Evolutionary conservation across 1,140 invertebrate genomes (phyloP).

Genomic region (Ceratoteleas bidentatus): DNA sequence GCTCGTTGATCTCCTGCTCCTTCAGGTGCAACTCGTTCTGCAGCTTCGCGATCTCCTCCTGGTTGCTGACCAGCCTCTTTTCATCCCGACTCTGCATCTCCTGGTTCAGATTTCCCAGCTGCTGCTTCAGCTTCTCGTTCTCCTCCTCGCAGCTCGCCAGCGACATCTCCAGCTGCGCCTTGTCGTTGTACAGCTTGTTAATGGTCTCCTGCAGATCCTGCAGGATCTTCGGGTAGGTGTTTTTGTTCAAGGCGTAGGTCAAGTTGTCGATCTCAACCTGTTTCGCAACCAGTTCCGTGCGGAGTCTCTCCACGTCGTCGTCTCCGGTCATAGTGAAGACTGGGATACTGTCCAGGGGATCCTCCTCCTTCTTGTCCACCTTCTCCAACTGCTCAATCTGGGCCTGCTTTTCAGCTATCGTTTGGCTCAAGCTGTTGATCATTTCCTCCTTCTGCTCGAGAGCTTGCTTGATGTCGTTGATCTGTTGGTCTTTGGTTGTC

Average conservation of each 20-base stretch:
- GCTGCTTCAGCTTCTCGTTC: constrained; percentile 59
- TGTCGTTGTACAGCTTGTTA: constrained; percentile 76
- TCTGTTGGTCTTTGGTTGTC: constrained; percentile 37
- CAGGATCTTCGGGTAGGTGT: constrained; percentile 73
- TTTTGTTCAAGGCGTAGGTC: constrained; percentile 73
- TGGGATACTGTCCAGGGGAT: constrained; percentile 55
- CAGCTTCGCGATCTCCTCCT: constrained; percentile 68
- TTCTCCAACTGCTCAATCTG: constrained; percentile 38
- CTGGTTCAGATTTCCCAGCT: constrained; percentile 32
- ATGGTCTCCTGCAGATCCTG: constrained; percentile 77
- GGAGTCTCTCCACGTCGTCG: constrained; percentile 67
- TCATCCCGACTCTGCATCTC: constrained; percentile 55
- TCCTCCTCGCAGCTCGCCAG: constrained; percentile 55
- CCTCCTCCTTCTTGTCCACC: constrained; percentile 26
- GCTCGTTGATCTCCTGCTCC: constrained; percentile 72
- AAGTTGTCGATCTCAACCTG: constrained; percentile 76
- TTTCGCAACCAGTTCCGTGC: constrained; percentile 68
- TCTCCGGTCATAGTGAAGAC: constrained; percentile 62
- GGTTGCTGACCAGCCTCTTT: constrained; percentile 47
- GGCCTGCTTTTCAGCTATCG: constrained; percentile 53
- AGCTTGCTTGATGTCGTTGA: constrained; percentile 40
- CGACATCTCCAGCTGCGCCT: constrained; percentile 67
- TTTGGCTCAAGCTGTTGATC: constrained; percentile 8
- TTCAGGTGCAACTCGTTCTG: constrained; percentile 67
- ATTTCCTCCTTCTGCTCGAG: constrained; percentile 35